phyloP scores from a whole-genome alignment of 2,113 vertebrate species.

The human (Homo sapiens) region GRCh38 chr2:50516501-50517000 shows the following conservation, averaged over 20 bases:
- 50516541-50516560: neutral
- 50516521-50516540: neutral
- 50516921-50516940: neutral
- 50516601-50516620: neutral
- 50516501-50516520: neutral
- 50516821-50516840: neutral
- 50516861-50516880: neutral
- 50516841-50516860: constrained; percentile 12
- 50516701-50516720: neutral
- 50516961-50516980: neutral
- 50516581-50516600: neutral
- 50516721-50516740: neutral
- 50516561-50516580: neutral
- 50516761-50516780: neutral
- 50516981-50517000: neutral
- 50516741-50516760: neutral
- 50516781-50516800: neutral
- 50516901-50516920: neutral
- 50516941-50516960: neutral
- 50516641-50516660: neutral
- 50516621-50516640: neutral
- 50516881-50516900: neutral
- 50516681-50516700: neutral
- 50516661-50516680: neutral
- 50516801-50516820: neutral